These are phyloP conservation scores for Nothura maculosa DNA, from an alignment of 2,797 vertebrate species.

Conservation along the genomic window DNA sequence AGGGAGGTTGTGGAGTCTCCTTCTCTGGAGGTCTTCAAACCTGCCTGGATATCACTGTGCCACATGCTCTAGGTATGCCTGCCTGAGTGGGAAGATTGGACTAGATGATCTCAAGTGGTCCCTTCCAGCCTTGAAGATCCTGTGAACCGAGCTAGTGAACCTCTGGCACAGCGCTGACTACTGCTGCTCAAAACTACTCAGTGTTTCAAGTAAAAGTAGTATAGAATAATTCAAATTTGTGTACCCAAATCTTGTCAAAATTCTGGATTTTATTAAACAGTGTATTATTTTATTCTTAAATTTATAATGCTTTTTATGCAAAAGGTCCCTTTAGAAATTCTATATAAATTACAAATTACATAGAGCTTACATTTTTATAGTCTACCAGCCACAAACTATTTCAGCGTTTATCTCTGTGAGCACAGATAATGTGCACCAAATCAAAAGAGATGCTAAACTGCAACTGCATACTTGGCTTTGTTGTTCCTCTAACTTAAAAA, in stretches of 20 bases:
- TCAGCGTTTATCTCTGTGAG: background rate
- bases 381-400: background rate
- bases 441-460: background rate
- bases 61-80: too few relatives aligned
- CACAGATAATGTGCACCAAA: background rate
- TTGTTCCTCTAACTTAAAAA: background rate
- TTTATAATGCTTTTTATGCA: background rate
- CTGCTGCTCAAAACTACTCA: background rate
- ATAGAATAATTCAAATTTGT: background rate
- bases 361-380: background rate
- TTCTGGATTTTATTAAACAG: background rate
- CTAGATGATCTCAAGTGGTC: too few relatives aligned
- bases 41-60: too few relatives aligned
- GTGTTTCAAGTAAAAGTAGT: background rate
- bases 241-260: background rate
- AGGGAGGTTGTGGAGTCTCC: too few relatives aligned
- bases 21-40: too few relatives aligned
- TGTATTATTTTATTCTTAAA: background rate
- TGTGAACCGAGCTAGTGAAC: background rate
- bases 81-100: too few relatives aligned
- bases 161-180: background rate
- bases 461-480: background rate
- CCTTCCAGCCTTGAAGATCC: too few relatives aligned
- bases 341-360: background rate
- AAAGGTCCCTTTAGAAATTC: background rate